These are phyloP conservation scores for Ptilonorhynchus violaceus DNA, from an alignment of 2,113 vertebrate species.

Conservation along the genomic window DNA sequence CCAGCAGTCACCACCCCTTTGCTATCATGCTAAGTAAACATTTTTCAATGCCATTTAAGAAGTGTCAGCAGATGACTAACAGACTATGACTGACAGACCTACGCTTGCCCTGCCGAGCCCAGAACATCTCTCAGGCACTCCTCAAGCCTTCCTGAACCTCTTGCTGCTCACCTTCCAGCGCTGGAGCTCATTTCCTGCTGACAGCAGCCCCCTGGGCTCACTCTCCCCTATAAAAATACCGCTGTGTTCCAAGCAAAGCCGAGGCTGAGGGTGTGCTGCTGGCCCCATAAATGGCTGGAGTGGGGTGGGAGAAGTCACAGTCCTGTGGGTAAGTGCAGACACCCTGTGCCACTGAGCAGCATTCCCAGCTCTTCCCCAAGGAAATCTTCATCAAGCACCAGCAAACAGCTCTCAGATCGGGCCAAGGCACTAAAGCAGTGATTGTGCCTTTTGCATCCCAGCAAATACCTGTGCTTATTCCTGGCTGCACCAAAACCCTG, in stretches of 20 bases:
- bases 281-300: background rate
- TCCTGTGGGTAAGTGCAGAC: background rate
- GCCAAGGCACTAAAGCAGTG: background rate
- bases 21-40: background rate
- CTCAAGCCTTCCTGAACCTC: background rate
- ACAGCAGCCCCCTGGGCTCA: background rate
- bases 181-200: background rate
- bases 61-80: background rate
- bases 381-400: background rate
- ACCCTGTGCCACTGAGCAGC: background rate
- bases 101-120: background rate
- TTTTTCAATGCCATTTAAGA: background rate
- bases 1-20: background rate
- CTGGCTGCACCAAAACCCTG: background rate
- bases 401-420: background rate
- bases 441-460: background rate
- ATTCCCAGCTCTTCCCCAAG: background rate
- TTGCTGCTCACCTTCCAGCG: background rate
- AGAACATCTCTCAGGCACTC: background rate
- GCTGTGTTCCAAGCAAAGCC: background rate
- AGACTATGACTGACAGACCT: fast-evolving
- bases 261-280: background rate
- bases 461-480: background rate
- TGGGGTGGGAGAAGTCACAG: background rate
- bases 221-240: background rate